Evolutionary conservation across 1,140 invertebrate species (phyloP), one percentile per base, ranked within the genome.

Genomic region (Drosophila funebris): DNA sequence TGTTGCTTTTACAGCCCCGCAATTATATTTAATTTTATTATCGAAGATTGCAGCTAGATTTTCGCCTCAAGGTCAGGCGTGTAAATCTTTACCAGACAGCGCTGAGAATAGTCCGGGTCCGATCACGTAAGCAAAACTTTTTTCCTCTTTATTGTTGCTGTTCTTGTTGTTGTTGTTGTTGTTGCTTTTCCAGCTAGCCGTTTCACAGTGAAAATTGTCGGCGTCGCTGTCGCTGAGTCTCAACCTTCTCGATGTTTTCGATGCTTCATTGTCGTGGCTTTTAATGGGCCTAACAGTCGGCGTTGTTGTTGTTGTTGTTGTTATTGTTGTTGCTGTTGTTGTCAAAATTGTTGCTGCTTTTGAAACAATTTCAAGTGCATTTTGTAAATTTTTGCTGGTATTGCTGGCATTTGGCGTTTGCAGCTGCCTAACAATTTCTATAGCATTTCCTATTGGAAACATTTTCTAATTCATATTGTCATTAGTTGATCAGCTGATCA

Each of bases 21-120:
- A 87, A 87, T 87, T 87, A 87, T 87, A 87, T 88, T 87, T 87
- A 87, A 87, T 87, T 87, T 87, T 87, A 87, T 88, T 87, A 87
- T 87, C 87, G 83, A 87, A 87, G 83, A 87, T 88, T 87, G 83
- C 78, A 87, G 78, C 72, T 75, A 87, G 83, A 88, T 87, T 87
- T 87, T 87, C 83, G 83, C 78, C 63, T 62, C 83, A 87, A 87
- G 83, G 83, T 87, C 83, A 87, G 78, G 74, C 83, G 72, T 87
- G 83, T 87, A 87, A 87, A 85, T 85, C 82, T 87, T 87, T 72
- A 67, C 69, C 69, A 72, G 69, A 72, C 69, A 72, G 69, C 62
- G 24, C 69, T 52, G 63, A 66, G 62, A 66, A 72, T 31, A 67
- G 69, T 58, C 64, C 64, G 63, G 56, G 64, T 31, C 56, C 50